Evolutionary conservation across 2,797 vertebrate genomes (phyloP).

Genomic region (Melanotaenia parkinsoni): DNA sequence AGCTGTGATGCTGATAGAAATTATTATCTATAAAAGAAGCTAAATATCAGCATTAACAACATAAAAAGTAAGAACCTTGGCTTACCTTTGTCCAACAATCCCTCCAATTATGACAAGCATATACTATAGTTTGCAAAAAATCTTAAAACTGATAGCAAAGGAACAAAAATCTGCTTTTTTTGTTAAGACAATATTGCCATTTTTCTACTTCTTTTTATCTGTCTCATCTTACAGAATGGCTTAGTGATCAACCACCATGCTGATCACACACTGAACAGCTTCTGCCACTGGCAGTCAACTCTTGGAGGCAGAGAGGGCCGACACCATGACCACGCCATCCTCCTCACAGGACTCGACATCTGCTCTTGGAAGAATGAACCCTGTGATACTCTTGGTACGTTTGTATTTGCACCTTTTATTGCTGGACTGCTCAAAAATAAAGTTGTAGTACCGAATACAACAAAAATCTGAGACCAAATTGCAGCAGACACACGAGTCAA

Average conservation of each 20-base stretch:
- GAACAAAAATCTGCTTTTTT: not conserved
- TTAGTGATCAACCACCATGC: conserved; percentile 91
- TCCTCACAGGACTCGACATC: conserved; percentile 92
- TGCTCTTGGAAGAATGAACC: conserved; percentile 95
- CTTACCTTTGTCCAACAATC: not conserved
- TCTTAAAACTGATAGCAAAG: not conserved
- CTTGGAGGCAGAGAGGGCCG: conserved; percentile 85
- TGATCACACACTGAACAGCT: conserved; percentile 92
- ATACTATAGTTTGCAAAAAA: not conserved
- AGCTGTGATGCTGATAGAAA: conserved; percentile 72
- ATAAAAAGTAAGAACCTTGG: conserved; percentile 56
- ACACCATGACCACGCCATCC: conserved; percentile 91
- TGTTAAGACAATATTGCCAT: conserved; percentile 1
- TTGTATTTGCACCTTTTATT: conserved; percentile 9
- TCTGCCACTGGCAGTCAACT: conserved; percentile 94
- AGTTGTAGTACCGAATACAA: not conserved
- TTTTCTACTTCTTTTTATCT: conserved; percentile 14
- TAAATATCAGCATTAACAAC: conserved; percentile 64
- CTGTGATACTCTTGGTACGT: conserved; percentile 90
- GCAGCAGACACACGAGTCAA: not conserved
- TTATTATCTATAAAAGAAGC: conserved; percentile 54
- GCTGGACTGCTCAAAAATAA: not conserved
- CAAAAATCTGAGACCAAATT: not conserved
- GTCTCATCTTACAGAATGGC: conserved; percentile 81
- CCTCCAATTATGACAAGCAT: not conserved